Conservation (phyloP, 2,888 invertebrate species). For the Chydorus sphaericus region DNA sequence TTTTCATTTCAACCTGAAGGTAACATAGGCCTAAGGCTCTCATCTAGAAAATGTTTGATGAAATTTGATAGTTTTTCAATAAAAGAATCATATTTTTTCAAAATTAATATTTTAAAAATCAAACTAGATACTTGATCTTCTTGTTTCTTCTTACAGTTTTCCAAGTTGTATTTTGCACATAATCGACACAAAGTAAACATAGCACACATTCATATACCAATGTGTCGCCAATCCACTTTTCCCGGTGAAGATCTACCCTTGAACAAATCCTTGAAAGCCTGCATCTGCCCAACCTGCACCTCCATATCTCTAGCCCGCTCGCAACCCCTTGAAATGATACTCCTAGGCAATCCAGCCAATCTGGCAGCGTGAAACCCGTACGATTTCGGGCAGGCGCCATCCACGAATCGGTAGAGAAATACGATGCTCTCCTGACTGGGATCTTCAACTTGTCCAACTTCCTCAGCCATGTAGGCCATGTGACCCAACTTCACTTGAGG, state of each 20-base stretch:
- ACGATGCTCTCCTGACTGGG: slow-evolving; percentile 83
- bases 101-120: too few relatives aligned
- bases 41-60: too few relatives aligned
- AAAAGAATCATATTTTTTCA: too few relatives aligned
- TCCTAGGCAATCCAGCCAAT: slow-evolving; percentile 65
- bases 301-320: slow-evolving; percentile 43
- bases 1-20: too few relatives aligned
- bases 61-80: too few relatives aligned
- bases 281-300: background rate
- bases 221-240: too few relatives aligned
- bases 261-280: background rate
- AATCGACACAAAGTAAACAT: too few relatives aligned
- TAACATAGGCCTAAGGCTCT: too few relatives aligned
- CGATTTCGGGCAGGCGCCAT: slow-evolving; percentile 90
- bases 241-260: background rate
- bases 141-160: too few relatives aligned
- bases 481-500: slow-evolving; percentile 60
- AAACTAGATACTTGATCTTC: too few relatives aligned
- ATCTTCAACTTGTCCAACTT: slow-evolving; percentile 50
- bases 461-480: slow-evolving; percentile 95
- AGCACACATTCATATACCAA: too few relatives aligned
- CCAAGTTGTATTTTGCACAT: too few relatives aligned
- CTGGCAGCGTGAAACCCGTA: slow-evolving; percentile 97
- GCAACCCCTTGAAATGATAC: slow-evolving; percentile 36
- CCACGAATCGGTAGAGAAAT: slow-evolving; percentile 82